Evolutionary conservation across 2,888 invertebrate species (phyloP).

Genomic region (Melanchra persicariae): DNA sequence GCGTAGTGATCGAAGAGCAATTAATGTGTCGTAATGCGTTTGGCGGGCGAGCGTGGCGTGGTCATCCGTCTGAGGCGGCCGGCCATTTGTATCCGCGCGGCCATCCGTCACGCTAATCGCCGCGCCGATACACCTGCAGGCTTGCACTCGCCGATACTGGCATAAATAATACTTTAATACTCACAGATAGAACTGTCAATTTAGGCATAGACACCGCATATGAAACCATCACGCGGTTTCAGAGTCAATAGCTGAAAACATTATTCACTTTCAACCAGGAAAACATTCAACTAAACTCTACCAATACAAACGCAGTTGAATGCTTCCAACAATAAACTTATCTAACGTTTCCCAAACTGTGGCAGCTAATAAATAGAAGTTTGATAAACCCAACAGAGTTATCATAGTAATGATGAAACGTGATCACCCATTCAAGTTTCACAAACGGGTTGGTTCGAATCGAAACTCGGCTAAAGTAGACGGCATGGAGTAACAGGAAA

Average conservation of each 20-base stretch:
- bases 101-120: conserved; percentile 87
- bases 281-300: conserved; percentile 34
- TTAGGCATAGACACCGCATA: conserved; percentile 6
- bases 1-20: conserved; percentile 79
- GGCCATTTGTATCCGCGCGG: conserved; percentile 83
- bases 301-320: conserved; percentile 38
- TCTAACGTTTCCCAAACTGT: conserved; percentile 69
- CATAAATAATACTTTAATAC: conserved; percentile 38
- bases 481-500: conserved; percentile 88
- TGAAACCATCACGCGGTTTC: not conserved
- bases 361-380: conserved; percentile 79
- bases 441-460: conserved; percentile 85
- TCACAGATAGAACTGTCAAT: not conserved
- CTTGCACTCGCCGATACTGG: conserved; percentile 53
- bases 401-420: conserved; percentile 85
- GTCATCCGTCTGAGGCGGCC: conserved; percentile 84
- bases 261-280: conserved; percentile 1
- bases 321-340: conserved; percentile 53
- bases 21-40: conserved; percentile 82
- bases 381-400: conserved; percentile 83
- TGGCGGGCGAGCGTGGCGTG: conserved; percentile 66
- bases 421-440: conserved; percentile 89
- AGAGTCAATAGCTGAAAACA: conserved; percentile 2
- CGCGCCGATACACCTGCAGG: conserved; percentile 81
- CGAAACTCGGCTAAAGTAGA: conserved; percentile 88